Evolutionary conservation across 2,888 invertebrate genomes (phyloP), one percentile per base, ranked within the genome.

Genomic region (Xanthorhoe spadicearia): DNA sequence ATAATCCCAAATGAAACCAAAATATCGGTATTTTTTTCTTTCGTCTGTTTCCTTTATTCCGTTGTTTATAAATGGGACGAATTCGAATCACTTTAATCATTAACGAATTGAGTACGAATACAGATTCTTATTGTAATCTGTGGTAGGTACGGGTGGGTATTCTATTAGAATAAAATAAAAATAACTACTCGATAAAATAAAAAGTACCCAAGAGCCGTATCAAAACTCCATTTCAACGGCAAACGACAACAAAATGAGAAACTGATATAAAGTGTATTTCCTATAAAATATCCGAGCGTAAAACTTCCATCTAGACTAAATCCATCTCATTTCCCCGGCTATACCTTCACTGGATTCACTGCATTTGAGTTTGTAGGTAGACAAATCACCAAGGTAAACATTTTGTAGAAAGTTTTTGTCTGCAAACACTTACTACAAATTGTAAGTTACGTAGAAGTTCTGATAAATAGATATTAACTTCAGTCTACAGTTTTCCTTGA

Each of bases 401-500:
- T 32, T 32, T 32, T 32, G 6, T 5, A 32, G 8, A 32, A 32
- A 32, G 8, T 9, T 10, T 38, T 38, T 10, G 3, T 38, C 38
- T 38, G 38, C 38, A 10, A 38, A 9, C 10, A 13, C 38, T 6
- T n/a, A n/a, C n/a, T 28, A 28, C 28, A 28, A 28, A 5, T 28
- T 5, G 28, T 28, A 28, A 28, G 28, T 5, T 28, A 5, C 28
- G 35, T 35, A 35, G 9, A 35, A 35, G 6, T 9, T 35, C 35
- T 8, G 6, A 35, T 35, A 35, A 35, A 6, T 38, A 38, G 10
- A 10, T 38, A 10, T 13, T 1, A 38, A 38, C 5, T 13, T 13
- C 38, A 38, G 38, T 7, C 4, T 32, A 38, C 1, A 13, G 9
- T 13, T 66, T 68, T 61, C 66, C 66, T 65, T 49, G 57, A 61